phyloP scores from a whole-genome alignment of 2,888 invertebrate genomes.

The Baccha elongata region DNA sequence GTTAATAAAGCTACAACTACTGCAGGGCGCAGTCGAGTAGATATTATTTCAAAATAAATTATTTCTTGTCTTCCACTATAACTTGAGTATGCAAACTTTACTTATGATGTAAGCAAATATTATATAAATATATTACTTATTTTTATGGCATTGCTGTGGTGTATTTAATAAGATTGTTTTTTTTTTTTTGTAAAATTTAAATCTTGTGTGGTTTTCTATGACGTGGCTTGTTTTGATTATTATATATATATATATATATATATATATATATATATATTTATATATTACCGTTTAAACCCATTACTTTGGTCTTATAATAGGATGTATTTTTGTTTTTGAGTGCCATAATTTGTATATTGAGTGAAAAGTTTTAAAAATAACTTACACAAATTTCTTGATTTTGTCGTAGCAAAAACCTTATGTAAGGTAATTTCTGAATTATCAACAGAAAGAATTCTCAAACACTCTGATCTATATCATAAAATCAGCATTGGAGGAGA shows the following conservation, averaged over 20 bases:
- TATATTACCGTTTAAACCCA: conserved; percentile 16
- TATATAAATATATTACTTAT: too few species aligned
- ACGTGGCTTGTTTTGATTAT: conserved; percentile 28
- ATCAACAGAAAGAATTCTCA: conserved; percentile 29
- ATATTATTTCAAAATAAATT: too few species aligned
- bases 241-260: conserved; percentile 19
- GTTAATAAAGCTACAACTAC: too few species aligned
- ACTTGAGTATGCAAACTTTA: too few species aligned
- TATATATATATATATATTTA: too few species aligned
- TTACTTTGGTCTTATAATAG: conserved; percentile 15
- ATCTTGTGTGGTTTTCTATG: conserved; percentile 27
- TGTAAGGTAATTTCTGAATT: conserved; percentile 39
- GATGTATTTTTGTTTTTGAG: conserved; percentile 15
- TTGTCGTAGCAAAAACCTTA: conserved; percentile 30
- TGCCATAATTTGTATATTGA: conserved; percentile 5
- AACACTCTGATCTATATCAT: conserved; percentile 23
- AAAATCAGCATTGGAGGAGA: conserved; percentile 38
- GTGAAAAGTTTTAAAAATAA: conserved; percentile 23
- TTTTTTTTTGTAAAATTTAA: conserved; percentile 1
- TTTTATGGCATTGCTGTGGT: too few species aligned
- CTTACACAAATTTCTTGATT: conserved; percentile 36
- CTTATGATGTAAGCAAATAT: too few species aligned
- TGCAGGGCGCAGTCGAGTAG: too few species aligned
- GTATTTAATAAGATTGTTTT: too few species aligned
- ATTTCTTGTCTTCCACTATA: too few species aligned